Evolutionary conservation across 2,113 vertebrate genomes (phyloP), one percentile per base, ranked within the genome.

Genomic region (Cairina moschata): DNA sequence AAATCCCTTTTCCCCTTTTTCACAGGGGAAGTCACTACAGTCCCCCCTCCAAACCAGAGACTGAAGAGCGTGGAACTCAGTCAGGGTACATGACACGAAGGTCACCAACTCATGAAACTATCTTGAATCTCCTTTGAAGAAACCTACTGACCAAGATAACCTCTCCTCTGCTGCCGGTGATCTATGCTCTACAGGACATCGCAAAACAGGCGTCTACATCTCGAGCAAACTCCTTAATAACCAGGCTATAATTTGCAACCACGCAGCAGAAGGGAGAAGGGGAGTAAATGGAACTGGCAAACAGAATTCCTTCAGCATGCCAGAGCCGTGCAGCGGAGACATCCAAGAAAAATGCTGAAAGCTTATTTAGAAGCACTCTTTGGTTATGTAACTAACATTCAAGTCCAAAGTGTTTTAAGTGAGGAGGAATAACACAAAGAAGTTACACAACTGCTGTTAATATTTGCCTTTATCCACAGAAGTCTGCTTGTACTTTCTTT

Each of bases 381-480:
- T 59, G 52, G 58, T 80, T 85, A 94, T 1, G 6, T 73, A 95
- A 97, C 62, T 8, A 73, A 16, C 11, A 91, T 28, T 66, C 59
- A 95, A 77, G 88, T 31, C 2, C 40, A n/a, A 77, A 88, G 17
- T 22, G 5, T 22, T 93, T 59, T 46, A 63, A 72, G 32, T 38
- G 63, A 78, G 31, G 55, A 78, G 31, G 29, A 72, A 17, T 26
- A 84, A 82, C 9, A 62, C 59, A 87, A 87, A 67, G 6, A 42
- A 17, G 20, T 5, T 32, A 36, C 11, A 91, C 34, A 90, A 65
- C 42, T 38, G 38, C 15, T 56, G 32, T 28, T 65, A 93, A 73
- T 66, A 83, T 54, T 65, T 44, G 55, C 11, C 1, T 0, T 62
- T 85, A 62, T 3, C 85, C 9, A 59, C 17, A 52, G 6, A 82